Evolutionary conservation across 2,113 vertebrate species (phyloP), one percentile per base, ranked within the genome.

Genomic region (Dicerorhinus sumatrensis): DNA sequence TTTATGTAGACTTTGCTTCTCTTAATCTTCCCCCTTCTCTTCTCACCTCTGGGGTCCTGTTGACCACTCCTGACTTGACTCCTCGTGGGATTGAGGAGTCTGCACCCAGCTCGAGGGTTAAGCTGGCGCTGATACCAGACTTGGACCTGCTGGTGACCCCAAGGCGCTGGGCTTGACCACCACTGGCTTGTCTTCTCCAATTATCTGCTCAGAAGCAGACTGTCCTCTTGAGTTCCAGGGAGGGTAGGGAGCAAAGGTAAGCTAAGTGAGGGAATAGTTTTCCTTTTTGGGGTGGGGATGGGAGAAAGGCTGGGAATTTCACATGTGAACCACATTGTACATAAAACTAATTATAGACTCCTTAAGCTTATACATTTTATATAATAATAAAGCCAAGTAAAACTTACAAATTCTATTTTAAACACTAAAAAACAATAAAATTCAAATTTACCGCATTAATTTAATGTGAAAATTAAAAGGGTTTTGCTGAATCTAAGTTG

Each of bases 351-450:
- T 1, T 79, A 70, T 17, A 75, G 27, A 54, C 21, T 51, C 27
- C 25, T 77, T 33, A 85, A 9, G 20, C 21, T 18, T 79, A 65
- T 17, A 76, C 7, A 39, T 21, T 67, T 87, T 48, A 39, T 82
- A 17, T 39, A 54, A 42, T 77, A 84, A n/a, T 51, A 75, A 75
- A 54, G n/a, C 29, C 29, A 62, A 60, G 21, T 2, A 2, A 54
- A 89, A 86, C 23, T 39, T 77, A 48, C 3, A n/a, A 51, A 89
- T 82, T 72, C 31, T 67, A 25, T 70, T 70, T 76, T 84, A 82
- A 96, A 65, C 23, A 76, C 65, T 39, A 76, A 80, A 92, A 92
- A 23, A 33, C 36, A 72, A 29, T 54, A n/a, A 60, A 16, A 76
- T 33, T 89, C 36, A 92, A 81, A 65, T 36, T 29, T 33, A 75